Evolutionary conservation across 2,113 vertebrate genomes (phyloP).

Genomic region (Macroglossus sobrinus): DNA sequence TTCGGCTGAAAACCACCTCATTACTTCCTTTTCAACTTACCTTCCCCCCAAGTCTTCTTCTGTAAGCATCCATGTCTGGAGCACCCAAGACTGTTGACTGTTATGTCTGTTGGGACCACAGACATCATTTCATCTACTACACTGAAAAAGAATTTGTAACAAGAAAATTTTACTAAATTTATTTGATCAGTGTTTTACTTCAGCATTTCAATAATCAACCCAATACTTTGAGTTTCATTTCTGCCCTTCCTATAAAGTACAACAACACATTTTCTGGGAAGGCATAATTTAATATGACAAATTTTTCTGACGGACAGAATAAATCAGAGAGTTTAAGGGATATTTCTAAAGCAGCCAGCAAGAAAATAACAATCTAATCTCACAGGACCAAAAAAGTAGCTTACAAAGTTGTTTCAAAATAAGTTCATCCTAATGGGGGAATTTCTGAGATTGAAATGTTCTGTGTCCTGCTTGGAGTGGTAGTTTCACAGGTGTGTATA

Average conservation of each 20-base stretch:
- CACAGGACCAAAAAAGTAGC: neutral
- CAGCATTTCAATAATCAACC: neutral
- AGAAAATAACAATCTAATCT: neutral
- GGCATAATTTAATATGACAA: neutral
- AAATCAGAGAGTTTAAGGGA: neutral
- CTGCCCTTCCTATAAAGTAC: neutral
- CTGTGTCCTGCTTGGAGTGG: neutral
- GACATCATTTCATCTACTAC: constrained; percentile 46
- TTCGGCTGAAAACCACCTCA: constrained; percentile 70
- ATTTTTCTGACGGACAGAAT: neutral
- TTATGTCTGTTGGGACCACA: constrained; percentile 51
- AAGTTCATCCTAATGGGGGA: neutral
- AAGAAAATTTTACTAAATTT: constrained; percentile 12
- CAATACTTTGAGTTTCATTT: neutral
- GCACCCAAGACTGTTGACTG: constrained; percentile 38
- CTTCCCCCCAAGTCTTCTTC: constrained; percentile 31
- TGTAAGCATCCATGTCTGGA: constrained; percentile 51
- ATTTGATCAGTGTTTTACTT: neutral
- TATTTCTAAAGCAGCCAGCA: neutral
- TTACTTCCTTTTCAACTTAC: constrained; percentile 16
- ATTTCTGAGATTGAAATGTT: neutral
- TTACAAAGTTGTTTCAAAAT: neutral
- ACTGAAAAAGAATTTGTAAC: constrained; percentile 43
- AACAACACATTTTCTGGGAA: neutral
- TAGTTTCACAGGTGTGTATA: neutral